Conservation (phyloP, 2,888 invertebrate species). For the Pandemis cinnamomeana region DNA sequence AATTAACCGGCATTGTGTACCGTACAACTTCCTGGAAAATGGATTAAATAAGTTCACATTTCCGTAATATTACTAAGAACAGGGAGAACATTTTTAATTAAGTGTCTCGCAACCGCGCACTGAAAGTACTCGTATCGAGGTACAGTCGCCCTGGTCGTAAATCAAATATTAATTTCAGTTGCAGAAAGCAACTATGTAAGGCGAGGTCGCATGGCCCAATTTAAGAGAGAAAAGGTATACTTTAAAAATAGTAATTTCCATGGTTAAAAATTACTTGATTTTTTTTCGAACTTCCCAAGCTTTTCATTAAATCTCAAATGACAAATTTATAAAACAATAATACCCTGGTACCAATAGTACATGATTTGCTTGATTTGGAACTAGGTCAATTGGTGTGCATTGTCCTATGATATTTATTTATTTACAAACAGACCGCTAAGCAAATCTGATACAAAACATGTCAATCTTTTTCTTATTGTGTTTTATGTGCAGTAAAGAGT, state of each 20-base stretch:
- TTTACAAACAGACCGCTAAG: too few relatives aligned
- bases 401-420: too few relatives aligned
- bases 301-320: too few relatives aligned
- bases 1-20: neutral
- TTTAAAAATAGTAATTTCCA: neutral
- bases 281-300: too few relatives aligned
- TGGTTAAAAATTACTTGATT: too few relatives aligned
- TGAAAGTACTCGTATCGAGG: constrained; percentile 26
- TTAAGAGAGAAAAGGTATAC: neutral
- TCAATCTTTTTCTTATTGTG: too few relatives aligned
- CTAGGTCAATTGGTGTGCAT: too few relatives aligned
- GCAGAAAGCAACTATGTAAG: constrained; percentile 40
- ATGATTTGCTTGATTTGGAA: too few relatives aligned
- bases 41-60: neutral
- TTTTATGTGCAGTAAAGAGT: too few relatives aligned
- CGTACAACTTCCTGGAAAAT: neutral
- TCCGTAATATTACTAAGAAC: constrained; percentile 5
- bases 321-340: too few relatives aligned
- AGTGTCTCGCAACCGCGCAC: constrained; percentile 19
- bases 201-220: constrained; percentile 19
- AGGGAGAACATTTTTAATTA: constrained; percentile 30
- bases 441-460: too few relatives aligned
- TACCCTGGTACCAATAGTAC: too few relatives aligned
- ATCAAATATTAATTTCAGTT: constrained; percentile 42
- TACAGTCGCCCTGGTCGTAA: constrained; percentile 29